Evolutionary conservation across 2,888 invertebrate genomes (phyloP).

Genomic region (Dione vanillae): DNA sequence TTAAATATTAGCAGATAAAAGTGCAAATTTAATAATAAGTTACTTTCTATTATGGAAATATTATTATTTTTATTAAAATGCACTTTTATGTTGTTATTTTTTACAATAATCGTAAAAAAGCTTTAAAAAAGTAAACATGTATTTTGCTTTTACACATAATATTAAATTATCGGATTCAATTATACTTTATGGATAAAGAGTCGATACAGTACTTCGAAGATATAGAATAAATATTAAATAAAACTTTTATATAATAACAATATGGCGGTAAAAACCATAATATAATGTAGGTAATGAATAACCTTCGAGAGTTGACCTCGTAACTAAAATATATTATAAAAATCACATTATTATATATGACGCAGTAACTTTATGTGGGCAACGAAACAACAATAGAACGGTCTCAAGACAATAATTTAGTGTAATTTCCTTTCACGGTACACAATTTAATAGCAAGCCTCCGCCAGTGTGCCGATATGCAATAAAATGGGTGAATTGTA

Average conservation of each 20-base stretch:
- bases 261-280: conserved; percentile 8
- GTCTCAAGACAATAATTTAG: conserved; percentile 67
- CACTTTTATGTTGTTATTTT: not conserved
- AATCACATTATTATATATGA: conserved; percentile 33
- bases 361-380: conserved; percentile 27
- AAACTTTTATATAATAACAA: not conserved
- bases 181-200: conserved; percentile 10
- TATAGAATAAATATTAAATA: conserved; percentile 2
- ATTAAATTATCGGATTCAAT: conserved; percentile 22
- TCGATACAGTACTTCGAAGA: not conserved
- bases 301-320: conserved; percentile 10
- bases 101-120: conserved; percentile 9
- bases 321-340: conserved; percentile 23
- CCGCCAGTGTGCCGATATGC: conserved; percentile 41
- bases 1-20: not conserved
- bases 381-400: conserved; percentile 46
- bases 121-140: conserved; percentile 10
- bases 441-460: conserved; percentile 42
- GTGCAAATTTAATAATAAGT: not conserved
- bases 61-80: conserved; percentile 8
- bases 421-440: conserved; percentile 71
- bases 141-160: conserved; percentile 13
- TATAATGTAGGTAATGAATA: not conserved
- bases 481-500: conserved; percentile 35
- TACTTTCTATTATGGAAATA: conserved; percentile 1